Percentiles rank a stretch among this genome's conserved stretches.
Evolutionary conservation across 2,113 vertebrate genomes (phyloP).

Genomic region (Passer montanus): DNA sequence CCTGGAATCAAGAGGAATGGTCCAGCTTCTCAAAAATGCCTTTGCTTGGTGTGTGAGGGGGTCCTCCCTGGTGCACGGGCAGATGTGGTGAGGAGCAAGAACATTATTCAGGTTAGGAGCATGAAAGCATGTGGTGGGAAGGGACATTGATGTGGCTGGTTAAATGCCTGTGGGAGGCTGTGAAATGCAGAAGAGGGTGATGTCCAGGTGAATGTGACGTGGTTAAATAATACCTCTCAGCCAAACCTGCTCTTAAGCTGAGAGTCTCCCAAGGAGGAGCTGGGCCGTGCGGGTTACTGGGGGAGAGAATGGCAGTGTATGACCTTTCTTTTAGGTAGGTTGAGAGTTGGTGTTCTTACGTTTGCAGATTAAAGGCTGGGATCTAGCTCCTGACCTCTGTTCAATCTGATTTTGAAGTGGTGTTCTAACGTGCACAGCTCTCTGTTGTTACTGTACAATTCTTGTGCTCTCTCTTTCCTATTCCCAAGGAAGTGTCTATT

Average conservation of each 20-base stretch:
- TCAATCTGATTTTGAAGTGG: neutral
- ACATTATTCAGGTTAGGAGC: neutral
- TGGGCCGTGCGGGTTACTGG: neutral
- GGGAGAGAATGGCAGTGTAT: neutral
- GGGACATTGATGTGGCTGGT: neutral
- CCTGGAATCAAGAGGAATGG: neutral
- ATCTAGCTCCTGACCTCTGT: neutral
- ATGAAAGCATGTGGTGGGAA: neutral
- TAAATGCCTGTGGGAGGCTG: neutral
- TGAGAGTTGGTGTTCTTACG: neutral
- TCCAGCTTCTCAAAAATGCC: neutral
- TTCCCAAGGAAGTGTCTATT: neutral
- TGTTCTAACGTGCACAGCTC: fast-evolving
- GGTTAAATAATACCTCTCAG: neutral
- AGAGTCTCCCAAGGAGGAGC: neutral
- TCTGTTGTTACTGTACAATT: neutral
- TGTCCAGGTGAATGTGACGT: neutral
- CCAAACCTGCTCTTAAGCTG: neutral
- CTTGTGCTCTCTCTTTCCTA: neutral
- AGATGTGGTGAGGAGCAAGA: neutral
- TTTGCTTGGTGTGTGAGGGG: neutral
- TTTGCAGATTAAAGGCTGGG: neutral
- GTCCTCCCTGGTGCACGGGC: neutral
- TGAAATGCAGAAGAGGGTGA: neutral
- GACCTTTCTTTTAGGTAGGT: neutral